These are phyloP conservation scores for Ferrisia virgata DNA, from an alignment of 2,888 invertebrate species.

Conservation along the genomic window DNA sequence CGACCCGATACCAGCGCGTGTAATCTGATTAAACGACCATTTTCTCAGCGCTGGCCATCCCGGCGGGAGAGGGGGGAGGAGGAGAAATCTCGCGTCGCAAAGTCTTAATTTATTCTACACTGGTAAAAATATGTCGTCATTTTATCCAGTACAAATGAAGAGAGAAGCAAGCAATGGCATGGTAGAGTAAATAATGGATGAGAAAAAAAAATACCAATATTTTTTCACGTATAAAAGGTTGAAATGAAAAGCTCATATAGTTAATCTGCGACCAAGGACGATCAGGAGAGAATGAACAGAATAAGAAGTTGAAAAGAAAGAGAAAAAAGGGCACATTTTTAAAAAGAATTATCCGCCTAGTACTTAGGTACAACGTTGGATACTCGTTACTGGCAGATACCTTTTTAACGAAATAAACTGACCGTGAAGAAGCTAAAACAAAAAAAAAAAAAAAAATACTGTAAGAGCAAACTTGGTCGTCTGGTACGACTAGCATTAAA, in stretches of 20 bases:
- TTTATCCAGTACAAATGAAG: no score
- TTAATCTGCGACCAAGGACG: no score
- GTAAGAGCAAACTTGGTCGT: neutral
- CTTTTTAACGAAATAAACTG: constrained; percentile 16
- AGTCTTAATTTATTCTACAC: neutral
- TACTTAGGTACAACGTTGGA: no score
- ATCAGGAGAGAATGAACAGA: neutral
- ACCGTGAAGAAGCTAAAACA: constrained; percentile 18
- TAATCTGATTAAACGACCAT: constrained; percentile 3
- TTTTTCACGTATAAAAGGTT: neutral
- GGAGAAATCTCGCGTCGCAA: neutral
- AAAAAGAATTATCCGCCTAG: neutral
- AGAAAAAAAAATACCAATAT: neutral
- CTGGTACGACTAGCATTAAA: neutral
- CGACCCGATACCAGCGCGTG: neutral
- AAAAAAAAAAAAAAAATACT: no score
- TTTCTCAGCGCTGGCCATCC: neutral
- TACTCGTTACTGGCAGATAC: constrained; percentile 6
- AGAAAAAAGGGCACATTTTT: constrained; percentile 2
- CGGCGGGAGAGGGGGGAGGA: no score
- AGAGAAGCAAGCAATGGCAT: no score
- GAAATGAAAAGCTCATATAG: neutral
- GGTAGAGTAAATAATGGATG: no score
- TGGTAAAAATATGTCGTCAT: neutral
- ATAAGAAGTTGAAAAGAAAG: neutral